A percentile compares a stretch with the other conserved stretches of the same genome.
These are phyloP conservation scores for Drosophila ustulata DNA, from an alignment of 2,888 invertebrate species.

Conservation along the genomic window DNA sequence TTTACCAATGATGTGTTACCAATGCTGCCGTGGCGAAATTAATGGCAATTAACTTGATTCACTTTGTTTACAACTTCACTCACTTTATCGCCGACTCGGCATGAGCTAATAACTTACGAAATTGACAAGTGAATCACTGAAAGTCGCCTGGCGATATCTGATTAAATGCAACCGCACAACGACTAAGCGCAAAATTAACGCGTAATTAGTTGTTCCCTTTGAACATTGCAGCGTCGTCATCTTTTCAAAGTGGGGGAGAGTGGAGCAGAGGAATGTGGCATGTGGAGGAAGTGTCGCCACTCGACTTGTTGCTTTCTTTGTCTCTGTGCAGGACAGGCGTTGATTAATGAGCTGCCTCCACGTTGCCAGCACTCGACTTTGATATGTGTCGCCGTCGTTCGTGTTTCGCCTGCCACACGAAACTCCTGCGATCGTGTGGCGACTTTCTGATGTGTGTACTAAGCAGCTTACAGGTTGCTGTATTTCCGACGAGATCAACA, in stretches of 20 bases:
- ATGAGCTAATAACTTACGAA: constrained; percentile 75
- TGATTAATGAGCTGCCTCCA: constrained; percentile 72
- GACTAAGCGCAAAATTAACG: constrained; percentile 73
- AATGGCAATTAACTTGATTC: constrained; percentile 79
- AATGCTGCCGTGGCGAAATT: constrained; percentile 74
- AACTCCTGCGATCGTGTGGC: constrained; percentile 31
- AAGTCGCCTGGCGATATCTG: constrained; percentile 18
- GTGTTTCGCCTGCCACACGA: constrained; percentile 15
- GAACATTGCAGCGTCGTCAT: constrained; percentile 64
- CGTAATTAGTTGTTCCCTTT: constrained; percentile 78
- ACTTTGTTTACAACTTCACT: constrained; percentile 51
- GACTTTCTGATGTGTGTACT: constrained; percentile 10
- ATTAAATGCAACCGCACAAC: constrained; percentile 14
- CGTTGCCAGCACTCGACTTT: constrained; percentile 60
- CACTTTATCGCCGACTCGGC: constrained; percentile 45
- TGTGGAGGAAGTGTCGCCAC: constrained; percentile 71
- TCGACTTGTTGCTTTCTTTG: constrained; percentile 70
- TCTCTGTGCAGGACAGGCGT: constrained; percentile 52
- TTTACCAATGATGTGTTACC: constrained; percentile 73
- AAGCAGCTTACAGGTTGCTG: constrained; percentile 43
- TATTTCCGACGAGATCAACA: constrained; percentile 34
- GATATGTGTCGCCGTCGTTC: constrained; percentile 55
- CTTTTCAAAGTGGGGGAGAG: background rate
- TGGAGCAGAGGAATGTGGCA: constrained; percentile 6
- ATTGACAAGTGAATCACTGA: constrained; percentile 77